Percentiles rank a stretch among this genome's conserved stretches.
Conservation (phyloP, 2,113 vertebrate species). For the Martes martes region DNA sequence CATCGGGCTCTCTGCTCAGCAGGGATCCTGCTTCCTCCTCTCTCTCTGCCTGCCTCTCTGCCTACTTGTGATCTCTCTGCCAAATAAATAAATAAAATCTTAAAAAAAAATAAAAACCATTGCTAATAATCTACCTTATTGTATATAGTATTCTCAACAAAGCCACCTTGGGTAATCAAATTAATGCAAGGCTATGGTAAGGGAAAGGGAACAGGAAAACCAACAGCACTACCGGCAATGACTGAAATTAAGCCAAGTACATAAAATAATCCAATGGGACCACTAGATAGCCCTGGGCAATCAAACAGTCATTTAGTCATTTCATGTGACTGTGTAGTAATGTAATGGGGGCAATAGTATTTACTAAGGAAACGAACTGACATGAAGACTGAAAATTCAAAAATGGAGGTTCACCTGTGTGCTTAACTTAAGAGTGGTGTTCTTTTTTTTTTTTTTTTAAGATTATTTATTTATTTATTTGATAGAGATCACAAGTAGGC, state of each 20-base stretch:
- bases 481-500: no score
- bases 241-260: constrained; percentile 45
- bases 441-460: no score
- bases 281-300: neutral
- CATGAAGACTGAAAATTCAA: neutral
- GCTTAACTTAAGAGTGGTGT: no score
- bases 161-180: constrained; percentile 68
- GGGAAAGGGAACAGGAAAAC: neutral
- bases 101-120: no score
- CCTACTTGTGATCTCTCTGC: no score
- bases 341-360: neutral
- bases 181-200: constrained; percentile 52
- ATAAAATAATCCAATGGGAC: constrained; percentile 41
- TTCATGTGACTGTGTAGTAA: neutral
- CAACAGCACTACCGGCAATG: constrained; percentile 26
- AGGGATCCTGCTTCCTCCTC: no score
- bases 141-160: constrained; percentile 55
- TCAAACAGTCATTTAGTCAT: neutral
- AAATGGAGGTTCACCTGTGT: neutral
- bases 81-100: no score
- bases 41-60: no score
- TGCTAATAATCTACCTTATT: constrained; percentile 60
- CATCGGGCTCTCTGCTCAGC: no score
- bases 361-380: neutral
- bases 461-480: no score